phyloP scores from a whole-genome alignment of 2,888 invertebrate species.

The Ptilodon capucinus region DNA sequence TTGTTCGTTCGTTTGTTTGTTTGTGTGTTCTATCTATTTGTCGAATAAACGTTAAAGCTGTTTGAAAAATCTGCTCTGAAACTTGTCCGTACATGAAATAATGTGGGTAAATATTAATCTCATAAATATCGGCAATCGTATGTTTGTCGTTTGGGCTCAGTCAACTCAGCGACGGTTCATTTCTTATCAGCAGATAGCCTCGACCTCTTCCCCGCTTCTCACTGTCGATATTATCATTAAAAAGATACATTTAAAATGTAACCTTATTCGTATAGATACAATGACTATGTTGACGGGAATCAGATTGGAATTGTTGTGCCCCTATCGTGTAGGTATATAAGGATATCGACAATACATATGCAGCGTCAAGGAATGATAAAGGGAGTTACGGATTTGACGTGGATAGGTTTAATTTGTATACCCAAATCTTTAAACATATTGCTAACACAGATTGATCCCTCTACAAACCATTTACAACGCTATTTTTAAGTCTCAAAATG shows the following conservation, averaged over 20 bases:
- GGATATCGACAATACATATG: constrained; percentile 52
- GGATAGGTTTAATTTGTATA: background rate
- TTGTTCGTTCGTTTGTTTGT: too few species aligned
- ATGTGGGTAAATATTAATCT: constrained; percentile 23
- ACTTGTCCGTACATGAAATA: background rate
- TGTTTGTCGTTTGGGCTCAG: constrained; percentile 57
- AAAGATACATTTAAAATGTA: constrained; percentile 20
- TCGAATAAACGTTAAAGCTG: background rate
- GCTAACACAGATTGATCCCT: too few species aligned
- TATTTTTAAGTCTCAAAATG: too few species aligned
- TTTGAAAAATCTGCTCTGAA: background rate
- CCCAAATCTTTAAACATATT: background rate
- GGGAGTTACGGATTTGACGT: constrained; percentile 17
- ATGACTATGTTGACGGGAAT: constrained; percentile 13
- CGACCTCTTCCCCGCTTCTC: constrained; percentile 70
- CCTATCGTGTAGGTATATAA: constrained; percentile 54
- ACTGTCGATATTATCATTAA: constrained; percentile 33
- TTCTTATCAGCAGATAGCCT: constrained; percentile 72
- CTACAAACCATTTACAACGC: too few species aligned
- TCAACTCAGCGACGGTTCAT: constrained; percentile 55
- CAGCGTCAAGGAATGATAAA: constrained; percentile 35
- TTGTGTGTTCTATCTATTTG: too few species aligned
- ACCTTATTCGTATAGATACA: constrained; percentile 32
- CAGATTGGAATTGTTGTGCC: constrained; percentile 42
- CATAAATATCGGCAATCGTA: constrained; percentile 30